Evolutionary conservation across 1,140 invertebrate species (phyloP).

Genomic region (Drosophila ogumai): DNA sequence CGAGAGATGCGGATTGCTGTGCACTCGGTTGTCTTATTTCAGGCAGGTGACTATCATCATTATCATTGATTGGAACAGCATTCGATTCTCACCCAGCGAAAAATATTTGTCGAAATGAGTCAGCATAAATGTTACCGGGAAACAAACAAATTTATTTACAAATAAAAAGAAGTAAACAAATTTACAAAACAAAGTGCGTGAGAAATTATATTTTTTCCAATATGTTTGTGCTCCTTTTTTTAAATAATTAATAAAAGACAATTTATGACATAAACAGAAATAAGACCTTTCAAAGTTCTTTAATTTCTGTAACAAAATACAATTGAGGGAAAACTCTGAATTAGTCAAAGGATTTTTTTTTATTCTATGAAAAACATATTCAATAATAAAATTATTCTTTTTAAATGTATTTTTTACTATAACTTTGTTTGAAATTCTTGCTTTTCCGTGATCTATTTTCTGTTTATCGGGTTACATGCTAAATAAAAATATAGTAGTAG

Average conservation of each 20-base stretch:
- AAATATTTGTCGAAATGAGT: not conserved
- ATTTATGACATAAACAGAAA: too few species aligned
- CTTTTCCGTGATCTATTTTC: not conserved
- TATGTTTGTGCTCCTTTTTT: not conserved
- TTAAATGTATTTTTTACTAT: not conserved
- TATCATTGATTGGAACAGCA: slow-evolving; percentile 31
- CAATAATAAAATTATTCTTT: too few species aligned
- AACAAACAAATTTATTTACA: not conserved
- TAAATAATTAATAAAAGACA: too few species aligned
- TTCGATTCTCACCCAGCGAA: slow-evolving; percentile 5
- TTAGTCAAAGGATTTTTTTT: too few species aligned
- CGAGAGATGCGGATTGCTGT: slow-evolving; percentile 15
- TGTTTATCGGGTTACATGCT: not conserved
- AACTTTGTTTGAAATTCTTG: not conserved
- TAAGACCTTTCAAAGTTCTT: too few species aligned
- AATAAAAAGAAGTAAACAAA: not conserved
- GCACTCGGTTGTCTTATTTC: slow-evolving; percentile 48
- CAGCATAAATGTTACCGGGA: too few species aligned
- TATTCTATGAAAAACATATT: too few species aligned
- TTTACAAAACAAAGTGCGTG: not conserved
- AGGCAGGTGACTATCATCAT: slow-evolving; percentile 72
- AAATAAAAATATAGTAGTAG: not conserved
- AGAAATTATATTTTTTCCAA: not conserved
- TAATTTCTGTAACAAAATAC: too few species aligned
- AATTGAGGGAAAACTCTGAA: too few species aligned